Conservation (phyloP, 2,888 invertebrate genomes). For the Ectobius pallidus region DNA sequence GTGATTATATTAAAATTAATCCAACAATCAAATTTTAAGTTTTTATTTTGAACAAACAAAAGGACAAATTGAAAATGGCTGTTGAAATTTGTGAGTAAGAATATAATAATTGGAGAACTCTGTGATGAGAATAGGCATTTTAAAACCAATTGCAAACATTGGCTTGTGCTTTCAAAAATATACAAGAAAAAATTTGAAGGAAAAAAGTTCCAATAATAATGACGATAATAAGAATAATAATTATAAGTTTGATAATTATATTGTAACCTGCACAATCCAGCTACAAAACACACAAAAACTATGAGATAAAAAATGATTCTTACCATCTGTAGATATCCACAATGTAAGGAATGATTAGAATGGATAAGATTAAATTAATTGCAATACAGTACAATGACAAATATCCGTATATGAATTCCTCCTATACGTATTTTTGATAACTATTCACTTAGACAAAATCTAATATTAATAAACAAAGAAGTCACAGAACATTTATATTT, state of each 20-base stretch:
- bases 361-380: too few species aligned
- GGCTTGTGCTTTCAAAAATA: conserved; percentile 26
- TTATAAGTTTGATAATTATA: conserved; percentile 30
- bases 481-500: too few species aligned
- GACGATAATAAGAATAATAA: conserved; percentile 35
- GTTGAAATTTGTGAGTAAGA: neutral
- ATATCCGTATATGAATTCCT: too few species aligned
- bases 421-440: too few species aligned
- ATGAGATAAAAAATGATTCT: conserved; percentile 53
- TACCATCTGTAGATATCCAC: conserved; percentile 54
- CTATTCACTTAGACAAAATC: too few species aligned
- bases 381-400: too few species aligned
- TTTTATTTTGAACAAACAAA: neutral
- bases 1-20: too few species aligned
- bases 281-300: conserved; percentile 41
- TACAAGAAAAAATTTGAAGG: conserved; percentile 10
- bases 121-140: conserved; percentile 3
- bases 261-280: conserved; percentile 40
- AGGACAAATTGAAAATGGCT: conserved; percentile 20
- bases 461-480: too few species aligned
- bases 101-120: neutral
- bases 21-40: too few species aligned
- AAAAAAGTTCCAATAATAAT: conserved; percentile 27
- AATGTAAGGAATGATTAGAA: conserved; percentile 35
- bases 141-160: conserved; percentile 15